phyloP scores from a whole-genome alignment of 2,888 invertebrate species.

The Apotomis betuletana region DNA sequence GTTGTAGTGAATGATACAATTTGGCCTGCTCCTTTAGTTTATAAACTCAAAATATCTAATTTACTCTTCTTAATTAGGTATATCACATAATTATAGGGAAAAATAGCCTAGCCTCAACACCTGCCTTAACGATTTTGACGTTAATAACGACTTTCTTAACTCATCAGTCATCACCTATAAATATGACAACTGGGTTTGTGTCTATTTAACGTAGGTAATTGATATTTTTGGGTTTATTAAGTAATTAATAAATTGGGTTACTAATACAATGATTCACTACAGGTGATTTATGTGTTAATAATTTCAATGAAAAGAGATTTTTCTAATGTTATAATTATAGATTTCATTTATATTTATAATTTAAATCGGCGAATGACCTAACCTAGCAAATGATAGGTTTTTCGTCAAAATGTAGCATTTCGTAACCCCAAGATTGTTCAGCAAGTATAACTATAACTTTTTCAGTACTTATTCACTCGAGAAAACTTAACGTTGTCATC shows the following conservation, averaged over 20 bases:
- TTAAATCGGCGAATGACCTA: too few species aligned
- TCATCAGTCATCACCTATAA: background rate
- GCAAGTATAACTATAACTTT: too few species aligned
- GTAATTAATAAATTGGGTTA: constrained; percentile 1
- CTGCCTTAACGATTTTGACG: background rate
- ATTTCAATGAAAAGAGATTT: too few species aligned
- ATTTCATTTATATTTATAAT: too few species aligned
- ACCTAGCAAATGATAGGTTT: too few species aligned
- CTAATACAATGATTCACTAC: too few species aligned
- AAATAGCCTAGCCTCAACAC: background rate
- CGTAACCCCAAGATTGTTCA: too few species aligned
- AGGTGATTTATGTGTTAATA: too few species aligned
- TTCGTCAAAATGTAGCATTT: too few species aligned
- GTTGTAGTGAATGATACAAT: constrained; percentile 14
- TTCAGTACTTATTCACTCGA: too few species aligned
- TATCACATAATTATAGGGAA: constrained; percentile 5
- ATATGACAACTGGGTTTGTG: background rate
- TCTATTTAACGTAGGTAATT: background rate
- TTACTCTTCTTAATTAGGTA: constrained; percentile 14
- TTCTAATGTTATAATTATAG: too few species aligned
- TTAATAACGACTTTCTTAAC: constrained; percentile 9
- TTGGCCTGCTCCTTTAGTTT: constrained; percentile 5
- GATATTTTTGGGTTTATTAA: background rate
- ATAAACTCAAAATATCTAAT: constrained; percentile 21
- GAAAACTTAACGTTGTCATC: too few species aligned